A percentile compares a stretch with the other conserved stretches of the same genome.
Conservation (phyloP, 2,888 invertebrate species). For the Caenorhabditis angaria region DNA sequence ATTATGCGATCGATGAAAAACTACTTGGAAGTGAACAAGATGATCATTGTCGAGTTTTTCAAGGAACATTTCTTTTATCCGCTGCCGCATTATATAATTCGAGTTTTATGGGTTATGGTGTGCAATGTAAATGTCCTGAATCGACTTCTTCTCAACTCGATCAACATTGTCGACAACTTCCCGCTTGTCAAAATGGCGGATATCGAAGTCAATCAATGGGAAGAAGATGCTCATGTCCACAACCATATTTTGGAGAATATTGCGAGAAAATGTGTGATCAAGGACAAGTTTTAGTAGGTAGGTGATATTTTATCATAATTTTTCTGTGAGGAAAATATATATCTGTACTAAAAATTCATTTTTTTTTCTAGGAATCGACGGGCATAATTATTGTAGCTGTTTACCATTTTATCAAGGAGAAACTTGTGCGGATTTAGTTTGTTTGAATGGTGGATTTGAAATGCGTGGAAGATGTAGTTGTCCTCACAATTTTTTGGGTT, state of each 20-base stretch:
- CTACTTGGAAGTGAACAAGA: slow-evolving; percentile 43
- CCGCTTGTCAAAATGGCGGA: slow-evolving; percentile 67
- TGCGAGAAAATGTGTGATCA: slow-evolving; percentile 71
- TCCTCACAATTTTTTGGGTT: slow-evolving; percentile 66
- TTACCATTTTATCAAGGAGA: slow-evolving; percentile 70
- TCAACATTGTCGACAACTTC: slow-evolving; percentile 62
- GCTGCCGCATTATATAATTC: slow-evolving; percentile 59
- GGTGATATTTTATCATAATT: too few relatives aligned
- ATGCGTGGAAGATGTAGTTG: slow-evolving; percentile 62
- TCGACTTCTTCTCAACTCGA: slow-evolving; percentile 42
- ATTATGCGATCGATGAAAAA: slow-evolving; percentile 62
- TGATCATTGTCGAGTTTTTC: slow-evolving; percentile 55
- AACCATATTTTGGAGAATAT: slow-evolving; percentile 69
- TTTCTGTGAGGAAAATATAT: too few relatives aligned
- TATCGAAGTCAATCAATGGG: slow-evolving; percentile 53
- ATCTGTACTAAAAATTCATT: too few relatives aligned
- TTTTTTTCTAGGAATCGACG: slow-evolving; percentile 53
- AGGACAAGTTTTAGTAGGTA: slow-evolving; percentile 62
- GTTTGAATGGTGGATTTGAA: slow-evolving; percentile 67
- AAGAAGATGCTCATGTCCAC: slow-evolving; percentile 58
- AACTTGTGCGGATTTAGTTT: slow-evolving; percentile 68
- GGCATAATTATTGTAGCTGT: slow-evolving; percentile 68
- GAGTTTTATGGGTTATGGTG: slow-evolving; percentile 54
- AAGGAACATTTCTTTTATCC: slow-evolving; percentile 59
- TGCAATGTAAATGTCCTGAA: slow-evolving; percentile 63